Evolutionary conservation across 2,888 invertebrate genomes (phyloP).

Genomic region (Lepidochitona cinerea): DNA sequence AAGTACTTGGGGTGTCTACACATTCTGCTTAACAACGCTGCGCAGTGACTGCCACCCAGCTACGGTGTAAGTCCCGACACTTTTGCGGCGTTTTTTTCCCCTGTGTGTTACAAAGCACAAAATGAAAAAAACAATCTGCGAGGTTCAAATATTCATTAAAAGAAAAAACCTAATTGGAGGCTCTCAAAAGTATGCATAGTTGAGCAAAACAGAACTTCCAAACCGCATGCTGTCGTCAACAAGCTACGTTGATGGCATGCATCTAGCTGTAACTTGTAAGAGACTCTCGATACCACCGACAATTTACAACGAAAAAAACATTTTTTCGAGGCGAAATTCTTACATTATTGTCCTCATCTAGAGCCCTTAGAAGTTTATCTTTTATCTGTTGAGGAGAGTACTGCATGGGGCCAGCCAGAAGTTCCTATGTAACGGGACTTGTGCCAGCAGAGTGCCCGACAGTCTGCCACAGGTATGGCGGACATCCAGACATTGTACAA

Average conservation of each 20-base stretch:
- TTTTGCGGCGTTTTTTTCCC: too few species aligned
- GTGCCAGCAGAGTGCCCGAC: conserved; percentile 71
- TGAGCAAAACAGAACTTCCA: too few species aligned
- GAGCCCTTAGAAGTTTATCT: conserved; percentile 95
- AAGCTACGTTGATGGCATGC: neutral
- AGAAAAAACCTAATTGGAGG: too few species aligned
- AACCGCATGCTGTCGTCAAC: neutral
- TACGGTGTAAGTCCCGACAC: too few species aligned
- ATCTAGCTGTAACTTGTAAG: neutral
- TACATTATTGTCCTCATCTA: conserved; percentile 99
- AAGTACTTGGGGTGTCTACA: too few species aligned
- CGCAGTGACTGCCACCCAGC: too few species aligned
- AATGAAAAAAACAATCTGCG: too few species aligned
- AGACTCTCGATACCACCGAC: neutral
- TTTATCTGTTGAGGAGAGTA: conserved; percentile 82
- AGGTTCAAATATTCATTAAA: too few species aligned
- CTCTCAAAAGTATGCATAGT: too few species aligned
- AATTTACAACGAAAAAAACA: neutral
- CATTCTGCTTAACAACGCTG: too few species aligned
- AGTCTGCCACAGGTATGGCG: conserved; percentile 74
- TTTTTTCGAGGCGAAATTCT: conserved; percentile 73
- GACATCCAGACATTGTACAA: conserved; percentile 71
- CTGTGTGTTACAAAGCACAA: too few species aligned
- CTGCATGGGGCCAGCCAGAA: conserved; percentile 73
- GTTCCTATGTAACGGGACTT: conserved; percentile 72